Evolutionary conservation across 2,888 invertebrate genomes (phyloP).

Genomic region (Hypselothyrea guttata): DNA sequence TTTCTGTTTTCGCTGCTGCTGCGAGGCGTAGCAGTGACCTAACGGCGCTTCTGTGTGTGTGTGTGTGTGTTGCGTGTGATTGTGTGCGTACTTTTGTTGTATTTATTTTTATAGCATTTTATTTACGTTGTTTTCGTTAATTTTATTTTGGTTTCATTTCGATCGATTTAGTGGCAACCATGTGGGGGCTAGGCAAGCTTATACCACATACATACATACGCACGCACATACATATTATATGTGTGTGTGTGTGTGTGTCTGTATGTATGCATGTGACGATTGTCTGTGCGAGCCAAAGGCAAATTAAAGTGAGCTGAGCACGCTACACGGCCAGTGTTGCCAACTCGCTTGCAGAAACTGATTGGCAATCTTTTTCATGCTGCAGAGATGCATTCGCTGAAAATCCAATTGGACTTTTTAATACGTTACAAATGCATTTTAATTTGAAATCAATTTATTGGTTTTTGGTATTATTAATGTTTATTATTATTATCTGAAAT

Average conservation of each 20-base stretch:
- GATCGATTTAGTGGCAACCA: slow-evolving; percentile 68
- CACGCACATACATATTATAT: neutral
- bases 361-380: slow-evolving; percentile 24
- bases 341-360: slow-evolving; percentile 23
- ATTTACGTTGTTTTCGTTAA: slow-evolving; percentile 66
- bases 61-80: slow-evolving; percentile 14
- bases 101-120: slow-evolving; percentile 69
- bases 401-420: neutral
- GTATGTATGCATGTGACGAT: slow-evolving; percentile 17
- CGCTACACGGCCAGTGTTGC: slow-evolving; percentile 46
- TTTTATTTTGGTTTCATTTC: slow-evolving; percentile 66
- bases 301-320: slow-evolving; percentile 33
- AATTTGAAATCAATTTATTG: no score
- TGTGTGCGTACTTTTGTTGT: slow-evolving; percentile 43
- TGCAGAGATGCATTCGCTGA: slow-evolving; percentile 16
- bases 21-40: slow-evolving; percentile 63
- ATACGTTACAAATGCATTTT: no score
- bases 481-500: no score
- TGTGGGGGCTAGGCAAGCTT: slow-evolving; percentile 36
- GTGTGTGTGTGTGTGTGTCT: slow-evolving; percentile 8
- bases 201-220: slow-evolving; percentile 1
- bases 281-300: slow-evolving; percentile 20
- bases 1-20: slow-evolving; percentile 74
- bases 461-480: no score
- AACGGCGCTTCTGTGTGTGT: slow-evolving; percentile 39